Evolutionary conservation across 2,797 vertebrate genomes (phyloP), one percentile per base, ranked within the genome.

Genomic region (Gorsachius magnificus): DNA sequence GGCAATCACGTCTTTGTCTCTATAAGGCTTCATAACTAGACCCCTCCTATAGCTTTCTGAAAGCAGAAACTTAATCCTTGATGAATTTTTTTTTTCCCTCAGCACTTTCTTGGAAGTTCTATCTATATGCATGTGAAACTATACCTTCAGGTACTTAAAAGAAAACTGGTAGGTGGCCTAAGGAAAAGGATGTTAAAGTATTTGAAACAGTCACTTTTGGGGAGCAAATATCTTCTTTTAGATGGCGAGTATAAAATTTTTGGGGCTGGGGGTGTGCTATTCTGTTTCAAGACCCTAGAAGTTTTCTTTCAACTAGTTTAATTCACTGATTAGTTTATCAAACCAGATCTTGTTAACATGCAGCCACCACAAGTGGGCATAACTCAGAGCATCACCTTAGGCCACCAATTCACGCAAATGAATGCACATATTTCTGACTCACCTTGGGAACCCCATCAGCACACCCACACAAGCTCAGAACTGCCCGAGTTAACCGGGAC

Each of bases 361-460:
- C 17, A 87, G 15, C 43, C 16, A 76, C 29, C 21, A 70, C 43
- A 87, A 83, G 21, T 3, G 16, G n/a, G 7, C 19, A 13, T 20
- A 65, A 51, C 33, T 56, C 36, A n/a, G 46, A 66, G 7, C 33
- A 29, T 21, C 25, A 15, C 24, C 24, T 58, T 20, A 28, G 25
- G 50, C 41, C 53, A 70, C 10, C 0, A 0, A 46, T 22, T 61
- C 18, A 50, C 10, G 12, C 15, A 70, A 64, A 66, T 1, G 5
- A 28, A 66, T 1, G 5, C 28, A 48, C 9, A 5, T 10, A 16
- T 35, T 68, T 19, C 60, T 57, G 35, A 60, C 16, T 14, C 24
- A 22, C 6, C 18, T 22, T 16, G n/a, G 46, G 18, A 56, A 66
- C 11, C 18, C 41, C 16, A 11, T 15, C 69, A 61, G 41, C 15